Evolutionary conservation across 2,797 vertebrate species (phyloP), one percentile per base, ranked within the genome.

Genomic region (Tokudaia tokunoshimensis): DNA sequence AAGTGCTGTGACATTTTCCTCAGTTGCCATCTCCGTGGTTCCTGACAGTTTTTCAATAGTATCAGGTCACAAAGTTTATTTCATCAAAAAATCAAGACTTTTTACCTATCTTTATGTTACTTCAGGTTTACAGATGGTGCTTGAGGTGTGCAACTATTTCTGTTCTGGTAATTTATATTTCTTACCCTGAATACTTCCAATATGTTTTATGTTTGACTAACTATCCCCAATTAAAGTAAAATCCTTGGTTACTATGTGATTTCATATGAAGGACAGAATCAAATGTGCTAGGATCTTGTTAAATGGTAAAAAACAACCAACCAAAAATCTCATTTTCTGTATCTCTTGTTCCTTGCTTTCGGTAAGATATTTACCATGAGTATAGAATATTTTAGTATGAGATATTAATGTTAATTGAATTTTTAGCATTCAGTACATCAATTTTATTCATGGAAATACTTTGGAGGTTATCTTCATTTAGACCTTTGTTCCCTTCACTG

Each of bases 1-100:
- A 34, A 93, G 67, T 87, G 57, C 80, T 94, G 82, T 89, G 86
- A 95, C 59, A 90, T 96, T 95, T 96, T 96, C 94, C 82, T 84
- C 57, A 84, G 79, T 92, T 91, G 83, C 15, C 59, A 78, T 94
- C 57, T 93, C 72, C 78, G 31, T 96, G 89, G 31, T 74, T 97
- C 59, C 55, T 93, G 89, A 96, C 63, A 96, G 44, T 74, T 97
- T 29, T 83, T 95, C 17, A 37, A 95, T 95, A 96, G 13, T 41
- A 83, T 12, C 3, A 8, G 82, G 34, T 91, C 50, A 78, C 6
- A 86, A 57, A 94, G 81, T 79, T 95, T 61, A 91, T 80, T 91
- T 96, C 15, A 89, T 87, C 67, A 94, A 85, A 94, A 96, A 94
- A 61, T 50, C 84, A 86, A 57, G 65, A 94, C 84, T 55, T 97